Base-by-base conservation (phyloP, 2,888 invertebrate genomes). In the Anoncus sp. region DNA sequence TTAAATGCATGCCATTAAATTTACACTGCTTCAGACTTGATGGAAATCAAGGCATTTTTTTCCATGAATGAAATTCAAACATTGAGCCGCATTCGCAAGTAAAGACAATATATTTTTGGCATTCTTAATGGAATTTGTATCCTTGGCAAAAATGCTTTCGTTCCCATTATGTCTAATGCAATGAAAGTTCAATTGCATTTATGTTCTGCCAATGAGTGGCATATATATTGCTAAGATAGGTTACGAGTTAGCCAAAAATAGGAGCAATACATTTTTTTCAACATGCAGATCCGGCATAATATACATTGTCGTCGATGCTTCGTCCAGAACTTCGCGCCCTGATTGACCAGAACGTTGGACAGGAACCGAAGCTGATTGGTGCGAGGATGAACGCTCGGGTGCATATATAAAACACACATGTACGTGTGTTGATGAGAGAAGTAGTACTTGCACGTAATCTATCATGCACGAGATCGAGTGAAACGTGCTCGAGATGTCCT, bases 331-430 rank as follows among this genome's bases (percentile, higher is more conserved):
- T 76, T 75, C 10, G 24, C 59, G 71, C 74, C 66, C 67, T 79
- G 75, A 81, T 81, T 79, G 72, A 73, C 22, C 72, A 16, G 72
- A 70, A 63, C 74, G 74, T 77, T 73, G 70, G 66, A 79, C 79
- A 81, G 81, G 81, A 81, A 81, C 79, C 75, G 69, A 81, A 75
- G 78, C 76, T 81, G 75, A 81, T 81, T 81, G 72, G 71, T 75
- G 69, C 72, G 71, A 57, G 65, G 59, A 71, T 67, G 74, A 72
- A 73, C 74, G 70, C 65, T 59, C 69, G 35, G 55, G 72, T 72
- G 71, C 72, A 60, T 67, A 38, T 51, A 59, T 14, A 22, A 55
- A 31, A 53, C 16, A 51, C 38, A 47, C 43, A 43, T 51, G 65
- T 57, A 69, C 45, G 38, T 45, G 38, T 43, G 38, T 16, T 43